Conservation (phyloP, 2,888 invertebrate species). For the Leptinotarsa tumamoca region DNA sequence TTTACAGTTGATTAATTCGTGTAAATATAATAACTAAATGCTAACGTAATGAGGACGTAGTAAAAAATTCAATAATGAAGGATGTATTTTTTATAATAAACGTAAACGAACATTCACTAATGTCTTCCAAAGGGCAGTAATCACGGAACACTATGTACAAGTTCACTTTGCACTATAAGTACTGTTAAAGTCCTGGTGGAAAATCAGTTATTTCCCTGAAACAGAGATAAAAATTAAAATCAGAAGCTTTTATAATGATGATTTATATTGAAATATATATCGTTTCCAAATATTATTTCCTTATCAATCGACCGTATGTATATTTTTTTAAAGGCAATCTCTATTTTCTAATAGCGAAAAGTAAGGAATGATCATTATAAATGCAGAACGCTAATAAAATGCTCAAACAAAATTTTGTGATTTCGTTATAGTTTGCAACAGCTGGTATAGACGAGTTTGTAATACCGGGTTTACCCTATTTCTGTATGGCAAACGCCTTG, state of each 20-base stretch:
- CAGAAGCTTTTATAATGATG: slow-evolving; percentile 17
- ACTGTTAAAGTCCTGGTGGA: slow-evolving; percentile 42
- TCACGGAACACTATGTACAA: slow-evolving; percentile 47
- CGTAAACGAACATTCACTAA: slow-evolving; percentile 11
- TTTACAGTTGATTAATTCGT: slow-evolving; percentile 7
- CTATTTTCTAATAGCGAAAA: too few species aligned
- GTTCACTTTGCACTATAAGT: slow-evolving; percentile 51
- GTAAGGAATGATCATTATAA: too few species aligned
- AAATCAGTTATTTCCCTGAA: slow-evolving; percentile 42
- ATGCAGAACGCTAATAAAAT: too few species aligned
- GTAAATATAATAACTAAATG: not conserved
- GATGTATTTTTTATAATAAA: not conserved
- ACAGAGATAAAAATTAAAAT: slow-evolving; percentile 29
- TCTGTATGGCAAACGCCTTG: too few species aligned
- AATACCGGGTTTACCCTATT: too few species aligned
- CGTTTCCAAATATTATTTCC: too few species aligned
- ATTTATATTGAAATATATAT: not conserved
- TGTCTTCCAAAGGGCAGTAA: slow-evolving; percentile 20
- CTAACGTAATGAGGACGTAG: not conserved
- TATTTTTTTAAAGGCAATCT: too few species aligned
- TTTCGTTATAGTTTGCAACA: too few species aligned
- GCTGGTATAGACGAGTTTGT: too few species aligned
- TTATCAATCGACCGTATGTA: too few species aligned
- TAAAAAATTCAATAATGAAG: slow-evolving; percentile 8
- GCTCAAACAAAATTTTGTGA: too few species aligned